Evolutionary conservation across 1,140 invertebrate genomes (phyloP), one percentile per base, ranked within the genome.

Genomic region (Brachionus rubens): DNA sequence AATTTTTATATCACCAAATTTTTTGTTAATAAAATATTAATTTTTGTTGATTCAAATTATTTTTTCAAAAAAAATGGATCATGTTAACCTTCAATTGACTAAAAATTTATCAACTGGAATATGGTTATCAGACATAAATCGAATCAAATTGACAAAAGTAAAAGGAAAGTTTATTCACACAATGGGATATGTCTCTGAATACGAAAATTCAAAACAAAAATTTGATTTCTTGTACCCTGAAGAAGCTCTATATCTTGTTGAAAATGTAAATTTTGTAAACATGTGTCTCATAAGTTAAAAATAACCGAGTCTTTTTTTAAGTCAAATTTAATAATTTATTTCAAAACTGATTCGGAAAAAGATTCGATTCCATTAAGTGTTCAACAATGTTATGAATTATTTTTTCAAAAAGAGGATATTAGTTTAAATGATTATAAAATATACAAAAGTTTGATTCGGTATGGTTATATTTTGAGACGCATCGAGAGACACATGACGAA

Each of bases 51-150:
- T 36, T 36, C 33, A 36, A 36, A 36, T 36, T 36, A 5, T 36
- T 36, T 36, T 36, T 36, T 36, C 33, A 36, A 36, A 36, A 36
- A 36, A 59, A 36, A 16, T 40, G 12, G 21, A 59, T 19, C 33
- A n/a, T 33, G n/a, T n/a, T n/a, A 59, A 59, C 36, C 3, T 59
- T 1, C 54, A 59, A 16, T 19, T 41, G 16, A 30, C 54, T 16
- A 65, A 65, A 65, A 46, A 65, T 65, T 65, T 65, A 43, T 65
- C 59, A 41, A 46, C 59, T 12, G 59, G 59, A 65, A 26, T 65
- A 24, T 65, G 59, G 59, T 19, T 65, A 19, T 9, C 59, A 16
- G 21, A 65, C 9, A 24, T 12, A 1, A 65, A 65, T 12, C 33
- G 40, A 12, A 24, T 65, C 24, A 36, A 41, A 65, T 14, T 65